These are phyloP conservation scores for Carettochelys insculpta DNA, from an alignment of 2,113 vertebrate species.

Conservation along the genomic window DNA sequence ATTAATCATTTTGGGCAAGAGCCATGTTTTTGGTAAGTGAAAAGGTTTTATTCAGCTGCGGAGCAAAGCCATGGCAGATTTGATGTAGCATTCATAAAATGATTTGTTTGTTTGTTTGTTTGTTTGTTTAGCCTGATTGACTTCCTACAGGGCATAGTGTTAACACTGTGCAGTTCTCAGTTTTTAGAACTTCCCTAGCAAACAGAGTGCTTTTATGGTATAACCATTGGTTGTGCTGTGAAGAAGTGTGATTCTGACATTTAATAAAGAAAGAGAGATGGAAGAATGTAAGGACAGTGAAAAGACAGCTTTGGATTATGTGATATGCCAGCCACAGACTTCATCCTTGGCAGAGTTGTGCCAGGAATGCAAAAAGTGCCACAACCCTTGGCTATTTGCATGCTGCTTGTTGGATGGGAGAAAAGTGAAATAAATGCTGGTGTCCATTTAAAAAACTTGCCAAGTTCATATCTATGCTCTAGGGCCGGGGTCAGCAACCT, in stretches of 20 bases:
- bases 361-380: background rate
- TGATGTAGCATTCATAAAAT: background rate
- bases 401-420: background rate
- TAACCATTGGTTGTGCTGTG: background rate
- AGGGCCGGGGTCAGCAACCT: too few relatives aligned
- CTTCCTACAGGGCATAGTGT: background rate
- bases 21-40: conserved; percentile 15
- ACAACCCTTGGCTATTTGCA: background rate
- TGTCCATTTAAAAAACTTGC: conserved; percentile 24
- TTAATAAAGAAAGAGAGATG: background rate
- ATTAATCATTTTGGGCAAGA: conserved; percentile 29
- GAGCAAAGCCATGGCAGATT: background rate
- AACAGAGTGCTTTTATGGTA: background rate
- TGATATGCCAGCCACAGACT: background rate
- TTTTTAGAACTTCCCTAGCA: background rate
- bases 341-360: conserved; percentile 11
- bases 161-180: background rate
- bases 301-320: background rate
- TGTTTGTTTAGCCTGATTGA: background rate
- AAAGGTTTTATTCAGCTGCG: background rate
- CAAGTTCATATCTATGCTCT: background rate
- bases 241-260: background rate
- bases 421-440: conserved; percentile 2
- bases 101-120: background rate
- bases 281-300: background rate